Conservation (phyloP, 1,140 invertebrate genomes). For the Saccostrea glomerata region DNA sequence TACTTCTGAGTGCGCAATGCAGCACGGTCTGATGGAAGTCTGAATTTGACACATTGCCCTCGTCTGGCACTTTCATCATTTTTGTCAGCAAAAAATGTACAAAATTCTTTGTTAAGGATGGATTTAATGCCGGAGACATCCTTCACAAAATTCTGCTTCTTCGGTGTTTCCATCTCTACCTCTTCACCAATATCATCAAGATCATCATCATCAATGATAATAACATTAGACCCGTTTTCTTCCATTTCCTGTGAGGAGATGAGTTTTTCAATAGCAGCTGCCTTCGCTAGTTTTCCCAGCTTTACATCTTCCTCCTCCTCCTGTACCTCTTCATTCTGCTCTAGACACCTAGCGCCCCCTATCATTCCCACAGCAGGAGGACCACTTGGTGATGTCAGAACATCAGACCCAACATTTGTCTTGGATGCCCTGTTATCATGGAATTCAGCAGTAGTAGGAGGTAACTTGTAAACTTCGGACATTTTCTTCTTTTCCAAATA, state of each 20-base stretch:
- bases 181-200: background rate
- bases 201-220: conserved; percentile 12
- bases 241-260: background rate
- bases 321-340: background rate
- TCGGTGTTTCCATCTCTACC: background rate
- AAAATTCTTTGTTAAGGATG: conserved; percentile 15
- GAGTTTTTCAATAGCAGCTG: background rate
- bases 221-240: background rate
- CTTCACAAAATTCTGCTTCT: background rate
- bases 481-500: background rate
- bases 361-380: background rate
- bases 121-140: background rate
- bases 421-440: background rate
- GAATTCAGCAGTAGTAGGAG: background rate
- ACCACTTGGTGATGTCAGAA: background rate
- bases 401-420: background rate
- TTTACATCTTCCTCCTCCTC: background rate
- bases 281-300: background rate
- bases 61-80: background rate
- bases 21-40: background rate
- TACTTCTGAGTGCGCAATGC: background rate
- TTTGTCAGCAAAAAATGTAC: conserved; percentile 13
- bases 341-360: background rate
- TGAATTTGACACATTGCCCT: conserved; percentile 2
- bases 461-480: background rate